A percentile compares a stretch with the other conserved stretches of the same genome.
These are phyloP conservation scores for Cyclura pinguis DNA, from an alignment of 2,797 vertebrate species.

Conservation along the genomic window DNA sequence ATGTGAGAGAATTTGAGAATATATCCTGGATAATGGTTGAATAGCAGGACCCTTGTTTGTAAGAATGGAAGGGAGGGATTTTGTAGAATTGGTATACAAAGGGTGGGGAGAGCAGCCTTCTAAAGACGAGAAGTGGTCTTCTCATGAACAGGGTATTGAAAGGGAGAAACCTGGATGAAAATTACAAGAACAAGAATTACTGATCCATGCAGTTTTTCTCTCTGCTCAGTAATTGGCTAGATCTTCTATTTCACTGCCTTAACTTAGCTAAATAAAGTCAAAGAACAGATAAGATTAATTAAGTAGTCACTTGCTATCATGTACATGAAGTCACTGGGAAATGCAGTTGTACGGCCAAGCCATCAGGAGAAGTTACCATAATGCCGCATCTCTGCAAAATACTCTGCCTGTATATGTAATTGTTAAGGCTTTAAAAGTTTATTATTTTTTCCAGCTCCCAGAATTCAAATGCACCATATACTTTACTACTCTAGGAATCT, in stretches of 20 bases:
- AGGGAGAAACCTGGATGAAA: background rate
- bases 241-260: background rate
- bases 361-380: too few species aligned
- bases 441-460: too few species aligned
- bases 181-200: background rate
- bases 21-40: conserved; percentile 5
- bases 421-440: too few species aligned
- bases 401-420: background rate
- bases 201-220: background rate
- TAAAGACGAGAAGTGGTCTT: background rate
- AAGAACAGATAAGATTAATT: background rate
- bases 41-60: background rate
- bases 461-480: too few species aligned
- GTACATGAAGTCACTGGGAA: background rate
- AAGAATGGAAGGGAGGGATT: background rate
- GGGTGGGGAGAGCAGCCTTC: background rate
- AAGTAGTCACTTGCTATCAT: background rate
- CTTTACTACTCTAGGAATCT: too few species aligned
- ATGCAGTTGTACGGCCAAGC: too few species aligned
- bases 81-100: conserved; percentile 24
- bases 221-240: background rate
- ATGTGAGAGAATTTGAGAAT: conserved; percentile 34
- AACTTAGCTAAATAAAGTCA: background rate
- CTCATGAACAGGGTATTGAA: conserved; percentile 30
- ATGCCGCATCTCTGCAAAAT: background rate